Percentiles rank a stretch among this genome's conserved stretches.
phyloP scores from a whole-genome alignment of 2,113 vertebrate genomes.

The Axis porcinus region DNA sequence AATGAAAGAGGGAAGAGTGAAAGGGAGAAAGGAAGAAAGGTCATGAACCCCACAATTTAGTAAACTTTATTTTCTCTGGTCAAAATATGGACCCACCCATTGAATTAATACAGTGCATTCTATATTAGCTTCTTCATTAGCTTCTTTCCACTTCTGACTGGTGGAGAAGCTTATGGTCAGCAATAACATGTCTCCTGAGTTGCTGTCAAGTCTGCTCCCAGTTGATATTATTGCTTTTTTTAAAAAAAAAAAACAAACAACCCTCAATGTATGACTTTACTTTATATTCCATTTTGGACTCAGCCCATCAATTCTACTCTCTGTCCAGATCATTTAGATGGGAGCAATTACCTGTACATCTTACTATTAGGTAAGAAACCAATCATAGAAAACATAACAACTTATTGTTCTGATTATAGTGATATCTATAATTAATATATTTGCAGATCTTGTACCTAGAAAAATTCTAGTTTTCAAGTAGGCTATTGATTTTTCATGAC shows the following conservation, averaged over 20 bases:
- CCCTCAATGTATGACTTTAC: neutral
- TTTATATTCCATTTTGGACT: neutral
- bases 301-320: neutral
- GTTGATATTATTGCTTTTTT: neutral
- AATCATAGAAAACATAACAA: neutral
- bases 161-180: neutral
- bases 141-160: neutral
- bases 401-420: neutral
- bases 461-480: neutral
- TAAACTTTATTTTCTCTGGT: neutral
- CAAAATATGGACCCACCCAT: neutral
- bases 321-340: neutral
- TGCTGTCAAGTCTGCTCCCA: neutral
- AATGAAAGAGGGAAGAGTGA: neutral
- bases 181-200: neutral
- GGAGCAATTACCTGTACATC: neutral
- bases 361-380: neutral
- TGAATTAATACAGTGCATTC: neutral
- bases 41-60: neutral
- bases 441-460: neutral
- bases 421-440: neutral
- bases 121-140: neutral
- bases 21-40: neutral
- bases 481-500: neutral
- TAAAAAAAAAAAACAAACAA: neutral